Base-by-base conservation (phyloP, 2,888 invertebrate genomes). In the Hemaris fuciformis region DNA sequence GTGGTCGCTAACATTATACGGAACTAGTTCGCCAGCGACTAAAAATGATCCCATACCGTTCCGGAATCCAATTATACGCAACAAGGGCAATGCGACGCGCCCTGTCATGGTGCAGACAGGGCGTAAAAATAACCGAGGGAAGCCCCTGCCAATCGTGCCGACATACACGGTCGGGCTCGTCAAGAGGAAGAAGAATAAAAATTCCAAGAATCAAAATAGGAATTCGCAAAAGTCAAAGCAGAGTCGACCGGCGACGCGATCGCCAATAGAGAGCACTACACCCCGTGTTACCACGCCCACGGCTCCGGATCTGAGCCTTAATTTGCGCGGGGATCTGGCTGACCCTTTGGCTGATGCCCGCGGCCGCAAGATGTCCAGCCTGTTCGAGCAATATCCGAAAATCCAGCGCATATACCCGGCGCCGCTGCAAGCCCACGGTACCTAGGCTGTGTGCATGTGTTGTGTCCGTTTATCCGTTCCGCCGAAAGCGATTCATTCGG, bases 1-100 rank as follows among this genome's bases (percentile, higher is more conserved):
- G 85, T 99, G 98, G 99, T 97, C 98, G 66, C 94, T 99, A 84
- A 96, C 97, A 81, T 94, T 98, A 84, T 98, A 98, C 87, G 99
- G 99, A 75, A 98, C 98, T 64, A 95, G 93, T 66, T 92, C 89
- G 66, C 93, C 94, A 63, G 94, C 94, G 59, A 91, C 94, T 79
- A 94, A 94, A 85, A 94, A 93, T 77, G 95, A 95, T 82, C 94
- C 94, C 18, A 88, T 93, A 73, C 94, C 94, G 63, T 90, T 88
- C 78, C 84, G 89, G 72, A 90, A 85, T 79, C 91, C 92, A 68
- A 84, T 91, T 73, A 79, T 85, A 64, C 81, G 89, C 60, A n/a
- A n/a, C n/a, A 90, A 85, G 68, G 85, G 82, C 70, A 91, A 92
- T 74, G 89, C 85, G 13, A 87, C 91, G 31, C 84, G 89, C 18